These are phyloP conservation scores for Chrysodeixis includens DNA, from an alignment of 2,888 invertebrate species.

Conservation along the genomic window DNA sequence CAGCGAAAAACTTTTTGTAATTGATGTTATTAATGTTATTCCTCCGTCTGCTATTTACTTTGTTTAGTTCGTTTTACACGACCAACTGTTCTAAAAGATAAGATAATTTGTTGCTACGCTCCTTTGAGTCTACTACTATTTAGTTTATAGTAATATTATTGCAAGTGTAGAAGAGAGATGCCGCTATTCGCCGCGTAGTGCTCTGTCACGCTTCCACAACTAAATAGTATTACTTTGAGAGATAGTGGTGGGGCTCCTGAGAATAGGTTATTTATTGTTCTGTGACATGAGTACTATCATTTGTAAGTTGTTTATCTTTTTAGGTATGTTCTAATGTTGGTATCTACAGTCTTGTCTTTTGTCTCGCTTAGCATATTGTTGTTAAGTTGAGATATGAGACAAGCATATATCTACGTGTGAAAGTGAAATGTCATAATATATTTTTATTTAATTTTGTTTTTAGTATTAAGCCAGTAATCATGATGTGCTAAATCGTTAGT, in stretches of 20 bases:
- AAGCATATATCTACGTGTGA: no score
- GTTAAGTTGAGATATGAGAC: not conserved
- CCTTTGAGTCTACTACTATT: no score
- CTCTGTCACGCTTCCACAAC: no score
- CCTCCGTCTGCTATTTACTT: slow-evolving; percentile 42
- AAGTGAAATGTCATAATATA: no score
- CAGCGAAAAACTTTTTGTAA: slow-evolving; percentile 70
- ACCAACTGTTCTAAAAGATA: slow-evolving; percentile 16
- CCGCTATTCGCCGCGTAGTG: no score
- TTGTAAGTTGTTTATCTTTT: not conserved
- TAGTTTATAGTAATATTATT: no score
- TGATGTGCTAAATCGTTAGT: no score
- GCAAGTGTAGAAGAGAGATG: no score
- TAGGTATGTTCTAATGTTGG: not conserved
- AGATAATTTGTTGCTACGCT: slow-evolving; percentile 12
- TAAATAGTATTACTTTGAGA: no score
- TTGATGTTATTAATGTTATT: slow-evolving; percentile 69
- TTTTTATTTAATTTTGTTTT: no score
- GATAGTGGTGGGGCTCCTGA: no score
- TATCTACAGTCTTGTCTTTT: not conserved
- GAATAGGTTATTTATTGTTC: slow-evolving; percentile 4
- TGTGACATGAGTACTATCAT: slow-evolving; percentile 1
- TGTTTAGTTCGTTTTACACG: slow-evolving; percentile 22
- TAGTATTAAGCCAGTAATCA: no score
- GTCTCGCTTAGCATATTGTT: not conserved